Base-by-base conservation (phyloP, 2,113 vertebrate genomes). In the Dunckerocampus dactyliophorus region DNA sequence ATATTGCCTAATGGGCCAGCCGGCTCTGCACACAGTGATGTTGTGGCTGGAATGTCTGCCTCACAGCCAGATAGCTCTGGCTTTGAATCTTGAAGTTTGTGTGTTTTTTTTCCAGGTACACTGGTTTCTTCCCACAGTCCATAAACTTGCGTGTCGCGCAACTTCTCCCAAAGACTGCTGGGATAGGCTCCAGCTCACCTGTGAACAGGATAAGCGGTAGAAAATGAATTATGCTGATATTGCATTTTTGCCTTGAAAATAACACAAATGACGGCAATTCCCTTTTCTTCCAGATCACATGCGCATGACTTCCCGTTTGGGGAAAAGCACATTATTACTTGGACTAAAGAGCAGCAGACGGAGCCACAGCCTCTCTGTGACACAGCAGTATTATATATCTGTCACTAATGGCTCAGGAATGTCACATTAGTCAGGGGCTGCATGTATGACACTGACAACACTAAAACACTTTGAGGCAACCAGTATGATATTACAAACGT, bases 321-420 rank as follows among this genome's bases (percentile, higher is more conserved):
- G 69, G 59, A 63, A 74, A 82, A 76, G 80, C 31, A 1, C 66
- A 81, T 79, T 64, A 74, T 74, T 74, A 47, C 67, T 68, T 60
- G 65, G 58, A 75, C 65, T 75, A 19, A 60, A 53, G 37, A 42
- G 65, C 66, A 75, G 37, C 72, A 72, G 49, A 68, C 65, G 71
- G 68, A 59, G 58, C n/a, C n/a, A 59, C 20, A 31, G 31, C 63
- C 45, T 49, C 46, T 59, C 62, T 66, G 56, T 70, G 57, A 59
- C 66, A 78, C 47, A 39, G 24, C 58, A 12, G 74, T 82, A 75
- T 88, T 83, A 72, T 84, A 57, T 87, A 82, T 83, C 88, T 87
- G 81, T 86, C 82, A 84, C 85, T 88, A 88, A 88, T 85, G 83
- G 85, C 80, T 79, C 65, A 85, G 83, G 88, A 89, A 89, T 89